Conservation (phyloP, 2,797 vertebrate species). For the Rhinogobio ventralis region DNA sequence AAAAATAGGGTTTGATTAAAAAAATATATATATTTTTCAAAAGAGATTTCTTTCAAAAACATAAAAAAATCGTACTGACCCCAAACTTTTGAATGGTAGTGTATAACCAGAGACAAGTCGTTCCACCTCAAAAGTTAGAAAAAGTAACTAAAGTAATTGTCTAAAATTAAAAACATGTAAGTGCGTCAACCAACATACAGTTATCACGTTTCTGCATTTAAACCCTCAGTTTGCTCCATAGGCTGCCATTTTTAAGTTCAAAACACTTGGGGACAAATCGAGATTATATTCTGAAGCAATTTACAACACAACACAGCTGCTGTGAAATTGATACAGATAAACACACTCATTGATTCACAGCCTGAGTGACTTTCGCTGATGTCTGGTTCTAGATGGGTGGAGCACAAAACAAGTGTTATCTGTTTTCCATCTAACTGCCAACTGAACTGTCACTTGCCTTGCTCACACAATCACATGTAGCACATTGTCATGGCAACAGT, state of each 20-base stretch:
- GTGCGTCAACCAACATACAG: neutral
- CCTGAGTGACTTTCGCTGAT: conserved; percentile 6
- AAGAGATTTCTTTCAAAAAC: neutral
- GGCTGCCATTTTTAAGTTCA: neutral
- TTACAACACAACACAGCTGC: neutral
- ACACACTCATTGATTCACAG: conserved; percentile 1
- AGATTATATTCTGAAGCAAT: neutral
- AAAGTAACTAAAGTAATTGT: neutral
- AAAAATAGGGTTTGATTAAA: neutral
- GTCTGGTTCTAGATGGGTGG: conserved; percentile 7
- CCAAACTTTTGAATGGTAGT: neutral
- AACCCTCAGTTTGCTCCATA: neutral
- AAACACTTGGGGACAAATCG: neutral
- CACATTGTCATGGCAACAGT: conserved; percentile 46
- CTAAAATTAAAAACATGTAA: neutral
- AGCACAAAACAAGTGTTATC: conserved; percentile 29
- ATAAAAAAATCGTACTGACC: neutral
- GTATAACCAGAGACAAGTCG: neutral
- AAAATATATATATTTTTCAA: neutral
- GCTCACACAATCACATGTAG: conserved; percentile 24
- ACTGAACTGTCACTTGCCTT: conserved; percentile 27
- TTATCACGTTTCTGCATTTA: neutral
- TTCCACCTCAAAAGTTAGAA: neutral
- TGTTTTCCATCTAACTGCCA: conserved; percentile 32
- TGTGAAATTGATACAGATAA: conserved; percentile 6